Conservation (phyloP, 2,888 invertebrate species). For the Ectemnius continuus region DNA sequence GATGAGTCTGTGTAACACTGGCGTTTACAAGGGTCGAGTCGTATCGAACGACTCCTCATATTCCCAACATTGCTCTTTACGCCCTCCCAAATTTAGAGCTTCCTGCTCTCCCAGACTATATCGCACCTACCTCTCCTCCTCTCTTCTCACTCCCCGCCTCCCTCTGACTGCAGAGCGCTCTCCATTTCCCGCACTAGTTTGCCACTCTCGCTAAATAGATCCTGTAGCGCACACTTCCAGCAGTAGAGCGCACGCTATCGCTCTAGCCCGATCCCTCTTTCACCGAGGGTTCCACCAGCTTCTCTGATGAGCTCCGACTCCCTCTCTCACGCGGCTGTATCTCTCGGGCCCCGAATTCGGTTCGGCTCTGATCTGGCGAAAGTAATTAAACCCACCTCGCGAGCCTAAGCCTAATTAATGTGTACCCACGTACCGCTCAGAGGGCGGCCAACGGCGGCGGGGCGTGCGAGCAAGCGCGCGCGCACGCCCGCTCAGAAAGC, state of each 20-base stretch:
- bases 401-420: conserved; percentile 75
- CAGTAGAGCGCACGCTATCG: background rate
- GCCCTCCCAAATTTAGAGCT: background rate
- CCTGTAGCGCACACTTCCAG: background rate
- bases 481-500: conserved; percentile 47
- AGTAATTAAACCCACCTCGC: conserved; percentile 75
- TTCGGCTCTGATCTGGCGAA: conserved; percentile 73
- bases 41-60: conserved; percentile 72
- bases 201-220: background rate
- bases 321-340: conserved; percentile 45
- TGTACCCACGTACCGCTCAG: conserved; percentile 67
- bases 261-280: background rate
- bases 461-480: no score
- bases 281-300: conserved; percentile 10
- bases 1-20: conserved; percentile 74
- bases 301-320: conserved; percentile 12
- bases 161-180: conserved; percentile 3
- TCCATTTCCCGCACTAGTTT: background rate
- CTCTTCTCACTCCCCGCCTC: conserved; percentile 14
- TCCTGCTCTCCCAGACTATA: conserved; percentile 11
- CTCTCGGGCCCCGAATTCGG: conserved; percentile 49
- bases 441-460: no score
- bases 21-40: conserved; percentile 76
- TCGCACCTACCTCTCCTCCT: conserved; percentile 9
- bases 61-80: conserved; percentile 58